These are phyloP conservation scores for Amblyopsis hoosieri DNA, from an alignment of 2,797 vertebrate genomes.

Conservation along the genomic window DNA sequence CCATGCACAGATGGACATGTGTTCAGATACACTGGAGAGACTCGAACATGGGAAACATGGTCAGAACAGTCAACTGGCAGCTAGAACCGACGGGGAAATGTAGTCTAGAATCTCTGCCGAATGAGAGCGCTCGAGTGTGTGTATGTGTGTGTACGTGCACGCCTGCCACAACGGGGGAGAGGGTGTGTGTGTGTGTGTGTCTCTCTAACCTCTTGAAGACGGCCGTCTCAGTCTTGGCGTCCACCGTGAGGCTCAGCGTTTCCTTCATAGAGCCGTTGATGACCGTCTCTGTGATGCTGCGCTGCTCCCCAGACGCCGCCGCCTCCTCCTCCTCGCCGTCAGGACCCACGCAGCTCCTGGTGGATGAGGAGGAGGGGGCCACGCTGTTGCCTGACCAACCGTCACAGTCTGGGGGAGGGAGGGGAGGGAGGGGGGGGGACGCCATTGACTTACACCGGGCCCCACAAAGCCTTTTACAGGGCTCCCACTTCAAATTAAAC, in stretches of 20 bases:
- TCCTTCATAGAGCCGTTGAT: slow-evolving; percentile 99
- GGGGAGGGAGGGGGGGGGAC: not conserved
- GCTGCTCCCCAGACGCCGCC: slow-evolving; percentile 80
- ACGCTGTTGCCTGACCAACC: slow-evolving; percentile 63
- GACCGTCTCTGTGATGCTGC: slow-evolving; percentile 94
- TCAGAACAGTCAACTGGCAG: no score
- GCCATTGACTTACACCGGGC: not conserved
- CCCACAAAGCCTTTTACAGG: not conserved
- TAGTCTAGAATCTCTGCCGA: no score
- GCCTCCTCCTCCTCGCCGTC: slow-evolving; percentile 82
- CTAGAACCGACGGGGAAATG: no score
- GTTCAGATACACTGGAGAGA: no score
- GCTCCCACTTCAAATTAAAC: no score
- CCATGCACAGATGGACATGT: no score
- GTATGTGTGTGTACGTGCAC: no score
- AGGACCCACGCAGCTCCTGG: slow-evolving; percentile 80
- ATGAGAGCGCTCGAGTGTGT: not conserved
- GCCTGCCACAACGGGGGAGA: not conserved
- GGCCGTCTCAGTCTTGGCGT: slow-evolving; percentile 98
- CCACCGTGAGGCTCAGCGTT: slow-evolving; percentile 97
- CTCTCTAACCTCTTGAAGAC: slow-evolving; percentile 95
- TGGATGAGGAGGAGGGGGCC: slow-evolving; percentile 46
- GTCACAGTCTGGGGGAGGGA: slow-evolving; percentile 58
- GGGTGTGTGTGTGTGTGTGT: slow-evolving; percentile 2
- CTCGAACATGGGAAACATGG: no score